Percentiles rank a stretch among this genome's conserved stretches.
Conservation (phyloP, 2,888 invertebrate species). For the Cryptocheilus praepositus region DNA sequence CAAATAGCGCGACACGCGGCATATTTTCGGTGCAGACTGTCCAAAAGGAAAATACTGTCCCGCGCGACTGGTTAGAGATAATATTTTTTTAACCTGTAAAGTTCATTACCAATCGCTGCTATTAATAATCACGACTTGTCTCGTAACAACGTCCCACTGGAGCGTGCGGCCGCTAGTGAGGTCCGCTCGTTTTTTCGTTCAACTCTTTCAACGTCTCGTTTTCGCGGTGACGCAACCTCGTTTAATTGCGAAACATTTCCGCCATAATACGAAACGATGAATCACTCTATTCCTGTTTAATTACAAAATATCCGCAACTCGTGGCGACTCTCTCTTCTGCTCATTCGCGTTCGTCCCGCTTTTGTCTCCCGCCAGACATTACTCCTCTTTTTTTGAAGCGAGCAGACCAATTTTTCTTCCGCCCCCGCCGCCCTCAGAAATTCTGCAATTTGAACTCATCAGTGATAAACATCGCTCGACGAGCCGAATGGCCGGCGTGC, state of each 20-base stretch:
- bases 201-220: conserved; percentile 39
- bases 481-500: conserved; percentile 8
- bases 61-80: conserved; percentile 12
- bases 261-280: conserved; percentile 53
- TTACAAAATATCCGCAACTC: conserved; percentile 52
- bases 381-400: conserved; percentile 35
- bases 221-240: conserved; percentile 45
- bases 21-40: conserved; percentile 8
- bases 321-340: background rate
- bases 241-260: conserved; percentile 58
- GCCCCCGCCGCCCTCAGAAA: conserved; percentile 13
- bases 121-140: conserved; percentile 40
- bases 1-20: background rate
- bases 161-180: conserved; percentile 16
- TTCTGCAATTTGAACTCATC: conserved; percentile 25
- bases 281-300: conserved; percentile 58
- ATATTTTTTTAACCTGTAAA: conserved; percentile 21
- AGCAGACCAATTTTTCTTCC: background rate
- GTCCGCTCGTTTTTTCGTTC: conserved; percentile 20
- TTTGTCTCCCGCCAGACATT: conserved; percentile 24
- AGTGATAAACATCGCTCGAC: conserved; percentile 27
- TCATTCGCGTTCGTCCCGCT: conserved; percentile 20
- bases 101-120: conserved; percentile 47
- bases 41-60: conserved; percentile 4
- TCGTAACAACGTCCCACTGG: conserved; percentile 35